Conservation (phyloP, 2,113 vertebrate species). For the Myotis brandtii region DNA sequence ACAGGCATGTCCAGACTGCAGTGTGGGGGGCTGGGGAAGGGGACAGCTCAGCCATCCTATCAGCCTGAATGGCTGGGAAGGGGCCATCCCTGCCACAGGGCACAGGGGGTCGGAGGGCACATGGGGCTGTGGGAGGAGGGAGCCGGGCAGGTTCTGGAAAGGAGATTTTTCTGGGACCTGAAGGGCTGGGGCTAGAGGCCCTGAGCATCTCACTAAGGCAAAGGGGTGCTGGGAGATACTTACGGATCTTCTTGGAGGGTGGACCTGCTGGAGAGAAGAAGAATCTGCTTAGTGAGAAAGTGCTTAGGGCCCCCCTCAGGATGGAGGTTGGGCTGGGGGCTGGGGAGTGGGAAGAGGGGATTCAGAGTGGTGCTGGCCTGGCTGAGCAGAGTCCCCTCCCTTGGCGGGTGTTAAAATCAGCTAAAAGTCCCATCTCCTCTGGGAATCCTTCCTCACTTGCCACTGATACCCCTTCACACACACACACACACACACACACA, state of each 20-base stretch:
- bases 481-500: background rate
- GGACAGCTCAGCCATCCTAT: background rate
- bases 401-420: background rate
- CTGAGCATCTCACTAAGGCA: background rate
- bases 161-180: background rate
- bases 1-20: accelerated
- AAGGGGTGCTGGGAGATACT: constrained; percentile 17
- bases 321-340: background rate
- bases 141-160: background rate
- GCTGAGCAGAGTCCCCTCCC: background rate
- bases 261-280: constrained; percentile 53
- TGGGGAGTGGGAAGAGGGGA: background rate
- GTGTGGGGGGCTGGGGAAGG: background rate
- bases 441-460: background rate
- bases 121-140: background rate
- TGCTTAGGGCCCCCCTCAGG: background rate
- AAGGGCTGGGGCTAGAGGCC: background rate
- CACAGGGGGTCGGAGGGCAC: background rate
- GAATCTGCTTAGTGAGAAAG: constrained; percentile 16
- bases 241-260: background rate
- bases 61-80: background rate
- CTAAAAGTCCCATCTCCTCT: too few relatives aligned
- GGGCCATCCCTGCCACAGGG: background rate
- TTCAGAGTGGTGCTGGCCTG: background rate
- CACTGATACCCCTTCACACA: background rate